phyloP scores from a whole-genome alignment of 2,797 vertebrate genomes.

The Columba guinea region DNA sequence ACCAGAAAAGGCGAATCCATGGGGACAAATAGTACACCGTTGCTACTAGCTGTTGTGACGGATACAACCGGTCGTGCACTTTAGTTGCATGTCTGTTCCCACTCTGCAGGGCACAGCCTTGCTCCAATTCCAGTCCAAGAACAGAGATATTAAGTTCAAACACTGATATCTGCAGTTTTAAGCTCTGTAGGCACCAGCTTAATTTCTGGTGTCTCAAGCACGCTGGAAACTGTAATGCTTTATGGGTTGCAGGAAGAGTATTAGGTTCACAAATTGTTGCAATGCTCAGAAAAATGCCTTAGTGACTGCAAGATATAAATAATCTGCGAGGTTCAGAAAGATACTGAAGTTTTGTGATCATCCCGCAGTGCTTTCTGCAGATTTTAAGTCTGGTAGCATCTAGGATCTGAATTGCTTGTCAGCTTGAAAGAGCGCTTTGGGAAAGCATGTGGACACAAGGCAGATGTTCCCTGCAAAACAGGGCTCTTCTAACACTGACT shows the following conservation, averaged over 20 bases:
- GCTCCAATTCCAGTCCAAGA: background rate
- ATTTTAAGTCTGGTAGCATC: background rate
- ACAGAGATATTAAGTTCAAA: background rate
- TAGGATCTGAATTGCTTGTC: background rate
- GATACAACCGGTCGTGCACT: background rate
- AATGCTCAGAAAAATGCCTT: background rate
- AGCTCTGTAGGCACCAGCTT: background rate
- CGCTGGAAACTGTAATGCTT: background rate
- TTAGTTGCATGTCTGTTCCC: background rate
- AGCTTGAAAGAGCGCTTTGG: background rate
- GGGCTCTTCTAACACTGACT: background rate
- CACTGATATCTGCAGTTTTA: background rate
- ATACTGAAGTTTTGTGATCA: background rate
- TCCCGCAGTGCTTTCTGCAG: background rate
- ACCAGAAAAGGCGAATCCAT: background rate
- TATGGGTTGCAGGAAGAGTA: background rate
- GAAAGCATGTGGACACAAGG: background rate
- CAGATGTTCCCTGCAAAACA: background rate
- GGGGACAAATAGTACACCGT: background rate
- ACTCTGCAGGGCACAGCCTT: background rate
- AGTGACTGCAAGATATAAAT: background rate
- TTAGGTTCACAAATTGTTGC: background rate
- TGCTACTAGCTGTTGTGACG: background rate
- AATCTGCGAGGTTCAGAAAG: background rate
- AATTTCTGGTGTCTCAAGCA: background rate